phyloP scores from a whole-genome alignment of 2,113 vertebrate genomes.

The Hydropotes inermis region DNA sequence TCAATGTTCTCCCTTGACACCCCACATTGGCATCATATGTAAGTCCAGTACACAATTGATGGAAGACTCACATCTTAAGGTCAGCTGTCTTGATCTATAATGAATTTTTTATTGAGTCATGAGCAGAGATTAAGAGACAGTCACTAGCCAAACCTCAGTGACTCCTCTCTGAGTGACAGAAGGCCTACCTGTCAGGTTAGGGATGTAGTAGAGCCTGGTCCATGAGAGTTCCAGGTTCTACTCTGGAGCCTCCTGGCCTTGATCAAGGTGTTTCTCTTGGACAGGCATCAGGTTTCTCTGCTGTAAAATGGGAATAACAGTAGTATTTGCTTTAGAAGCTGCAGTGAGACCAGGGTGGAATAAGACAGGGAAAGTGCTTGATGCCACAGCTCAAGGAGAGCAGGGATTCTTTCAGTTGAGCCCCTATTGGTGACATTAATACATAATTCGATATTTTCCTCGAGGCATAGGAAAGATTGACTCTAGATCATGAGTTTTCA shows the following conservation, averaged over 20 bases:
- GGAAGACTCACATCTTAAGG: not conserved
- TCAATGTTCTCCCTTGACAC: not conserved
- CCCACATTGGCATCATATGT: not conserved
- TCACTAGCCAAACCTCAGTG: not conserved
- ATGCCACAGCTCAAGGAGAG: not conserved
- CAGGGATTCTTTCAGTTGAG: not conserved
- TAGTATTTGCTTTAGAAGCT: not conserved
- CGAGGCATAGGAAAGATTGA: not conserved
- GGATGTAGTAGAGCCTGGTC: accelerated
- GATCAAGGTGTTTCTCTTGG: not conserved
- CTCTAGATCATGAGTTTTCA: not conserved
- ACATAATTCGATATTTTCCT: not conserved
- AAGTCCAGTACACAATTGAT: not conserved
- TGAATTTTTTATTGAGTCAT: not conserved
- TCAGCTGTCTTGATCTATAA: not conserved
- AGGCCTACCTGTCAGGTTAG: not conserved
- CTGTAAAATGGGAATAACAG: not conserved
- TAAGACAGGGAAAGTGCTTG: not conserved
- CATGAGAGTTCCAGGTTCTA: not conserved
- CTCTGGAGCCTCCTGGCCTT: not conserved
- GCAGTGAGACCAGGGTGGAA: not conserved
- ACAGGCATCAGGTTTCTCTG: too few species aligned
- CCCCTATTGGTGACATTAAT: not conserved
- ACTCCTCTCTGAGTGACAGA: not conserved
- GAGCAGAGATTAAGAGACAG: not conserved